Evolutionary conservation across 37 sponge, comb jelly and placozoan species (phyloP), one percentile per base, ranked within the genome.

Genomic region (Chondrilla cf. caribensis): DNA sequence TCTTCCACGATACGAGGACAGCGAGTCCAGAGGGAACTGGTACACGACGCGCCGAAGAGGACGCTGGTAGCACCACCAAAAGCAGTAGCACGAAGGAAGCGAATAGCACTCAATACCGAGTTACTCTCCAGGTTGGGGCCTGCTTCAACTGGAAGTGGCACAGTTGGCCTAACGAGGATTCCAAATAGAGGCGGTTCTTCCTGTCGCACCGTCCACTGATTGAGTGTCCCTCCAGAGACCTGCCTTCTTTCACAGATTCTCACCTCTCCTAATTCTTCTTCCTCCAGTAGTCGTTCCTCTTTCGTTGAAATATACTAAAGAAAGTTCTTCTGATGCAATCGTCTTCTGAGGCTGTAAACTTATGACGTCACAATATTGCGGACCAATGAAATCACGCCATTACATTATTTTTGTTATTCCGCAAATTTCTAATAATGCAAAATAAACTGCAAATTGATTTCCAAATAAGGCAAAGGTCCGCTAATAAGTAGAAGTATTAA

Each of bases 311-410:
- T 36, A 31, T 73, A 4, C 40, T 3, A 37, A 39, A 25, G 1
- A 73, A 62, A 40, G 51, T 47, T 47, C 51, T 47, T 39, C 76
- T 73, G 76, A 73, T 73, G 76, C 76, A 73, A 73, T 43, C 35
- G 2, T 67, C 68, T 33, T 26, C 17, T n/a, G n/a, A 29, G 9
- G 8, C 29, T n/a, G 25, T 73, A 73, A 73, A 73, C 76, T 36
- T 36, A 40, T 73, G 76, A 73, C 76, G 76, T 73, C 44, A 43
- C 25, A 38, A 0, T 68, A 24, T 21, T 40, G 43, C 40, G 40
- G 43, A 73, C 76, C 76, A 73, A 73, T 73, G 25, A 73, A 40
- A 73, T 73, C 21, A 9, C 21, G 25, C 25, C 5, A 40, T 8
- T 73, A 0, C 1, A 40, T 2, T 6, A 40, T n/a, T 1, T 3